phyloP scores from a whole-genome alignment of 2,113 vertebrate species.

The Lagopus leucura region DNA sequence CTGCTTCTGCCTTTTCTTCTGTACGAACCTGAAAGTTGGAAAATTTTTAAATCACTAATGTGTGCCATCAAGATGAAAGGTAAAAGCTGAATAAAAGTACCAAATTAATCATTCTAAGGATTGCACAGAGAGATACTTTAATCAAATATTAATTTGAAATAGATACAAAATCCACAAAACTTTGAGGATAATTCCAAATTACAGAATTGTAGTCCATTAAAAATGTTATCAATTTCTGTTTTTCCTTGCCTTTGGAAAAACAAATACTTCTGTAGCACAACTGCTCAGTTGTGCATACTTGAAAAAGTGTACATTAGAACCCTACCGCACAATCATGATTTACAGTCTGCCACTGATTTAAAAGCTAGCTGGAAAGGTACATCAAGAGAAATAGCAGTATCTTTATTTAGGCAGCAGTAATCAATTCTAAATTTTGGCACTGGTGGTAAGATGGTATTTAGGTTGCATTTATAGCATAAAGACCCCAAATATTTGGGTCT shows the following conservation, averaged over 20 bases:
- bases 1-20: not conserved
- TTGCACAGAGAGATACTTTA: constrained; percentile 34
- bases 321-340: not conserved
- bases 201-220: not conserved
- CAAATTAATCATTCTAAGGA: constrained; percentile 10
- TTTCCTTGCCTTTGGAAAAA: not conserved
- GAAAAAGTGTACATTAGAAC: not conserved
- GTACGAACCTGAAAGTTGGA: not conserved
- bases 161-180: not conserved
- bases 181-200: constrained; percentile 28
- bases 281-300: not conserved
- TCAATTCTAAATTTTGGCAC: constrained; percentile 6
- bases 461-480: not conserved
- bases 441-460: not conserved
- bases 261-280: not conserved
- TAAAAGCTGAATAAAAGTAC: constrained; percentile 27
- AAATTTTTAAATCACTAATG: constrained; percentile 46
- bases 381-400: constrained; percentile 4
- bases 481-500: constrained; percentile 6
- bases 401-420: constrained; percentile 23
- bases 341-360: not conserved
- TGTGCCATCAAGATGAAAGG: constrained; percentile 6
- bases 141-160: constrained; percentile 54
- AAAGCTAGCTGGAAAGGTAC: constrained; percentile 32
- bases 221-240: not conserved